phyloP scores from a whole-genome alignment of 2,888 invertebrate species.

The Athalia rosae region DNA sequence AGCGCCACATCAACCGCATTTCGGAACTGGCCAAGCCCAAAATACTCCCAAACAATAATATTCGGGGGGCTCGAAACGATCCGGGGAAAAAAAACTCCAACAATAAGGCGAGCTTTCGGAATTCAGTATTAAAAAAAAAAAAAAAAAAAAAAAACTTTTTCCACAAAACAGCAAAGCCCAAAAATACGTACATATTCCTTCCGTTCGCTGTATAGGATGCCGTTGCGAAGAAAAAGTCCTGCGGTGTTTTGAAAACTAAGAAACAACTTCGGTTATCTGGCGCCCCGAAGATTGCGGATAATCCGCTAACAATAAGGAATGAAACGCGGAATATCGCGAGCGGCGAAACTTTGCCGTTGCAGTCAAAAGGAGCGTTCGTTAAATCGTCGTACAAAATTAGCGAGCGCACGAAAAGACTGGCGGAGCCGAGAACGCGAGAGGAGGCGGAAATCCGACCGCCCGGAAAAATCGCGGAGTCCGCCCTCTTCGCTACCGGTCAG shows the following conservation, averaged over 20 bases:
- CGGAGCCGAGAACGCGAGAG: slow-evolving; percentile 50
- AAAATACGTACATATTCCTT: too few species aligned
- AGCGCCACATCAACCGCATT: slow-evolving; percentile 27
- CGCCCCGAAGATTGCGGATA: background rate
- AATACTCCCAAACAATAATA: slow-evolving; percentile 3
- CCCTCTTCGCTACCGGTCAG: slow-evolving; percentile 51
- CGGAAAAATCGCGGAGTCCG: slow-evolving; percentile 51
- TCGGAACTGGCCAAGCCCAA: slow-evolving; percentile 22
- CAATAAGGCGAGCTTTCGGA: slow-evolving; percentile 23
- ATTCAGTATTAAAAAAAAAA: background rate
- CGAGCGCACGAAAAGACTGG: slow-evolving; percentile 49
- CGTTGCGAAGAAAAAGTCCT: too few species aligned
- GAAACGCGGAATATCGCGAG: background rate
- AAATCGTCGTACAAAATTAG: slow-evolving; percentile 16
- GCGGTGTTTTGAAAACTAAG: too few species aligned
- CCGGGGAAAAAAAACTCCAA: background rate
- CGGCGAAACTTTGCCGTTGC: slow-evolving; percentile 3
- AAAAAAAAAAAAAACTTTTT: background rate
- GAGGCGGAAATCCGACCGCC: slow-evolving; percentile 41
- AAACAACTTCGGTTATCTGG: too few species aligned
- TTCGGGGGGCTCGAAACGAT: background rate
- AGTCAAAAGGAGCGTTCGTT: slow-evolving; percentile 38
- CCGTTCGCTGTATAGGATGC: too few species aligned
- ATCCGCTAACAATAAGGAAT: background rate
- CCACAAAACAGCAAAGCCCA: too few species aligned